Evolutionary conservation across 2,113 vertebrate genomes (phyloP).

Genomic region (Corvus hawaiiensis): DNA sequence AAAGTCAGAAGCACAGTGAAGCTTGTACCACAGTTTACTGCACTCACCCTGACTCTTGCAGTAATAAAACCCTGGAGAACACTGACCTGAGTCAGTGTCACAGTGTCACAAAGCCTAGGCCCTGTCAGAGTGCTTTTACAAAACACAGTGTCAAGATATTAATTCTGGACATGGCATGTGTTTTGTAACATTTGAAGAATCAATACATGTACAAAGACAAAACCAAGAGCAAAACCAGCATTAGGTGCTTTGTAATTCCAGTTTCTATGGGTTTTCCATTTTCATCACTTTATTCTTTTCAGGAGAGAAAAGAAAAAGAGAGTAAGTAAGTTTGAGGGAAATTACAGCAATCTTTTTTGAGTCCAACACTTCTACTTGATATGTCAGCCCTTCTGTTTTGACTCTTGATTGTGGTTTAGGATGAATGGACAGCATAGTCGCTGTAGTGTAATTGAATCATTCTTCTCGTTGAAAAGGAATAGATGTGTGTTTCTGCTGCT

Average conservation of each 20-base stretch:
- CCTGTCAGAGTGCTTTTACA: neutral
- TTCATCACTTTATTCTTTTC: neutral
- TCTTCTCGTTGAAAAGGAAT: neutral
- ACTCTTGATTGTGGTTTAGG: neutral
- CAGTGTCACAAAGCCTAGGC: neutral
- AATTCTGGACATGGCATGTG: neutral
- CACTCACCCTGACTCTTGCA: neutral
- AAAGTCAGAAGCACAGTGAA: neutral
- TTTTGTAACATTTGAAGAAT: neutral
- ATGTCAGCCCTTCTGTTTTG: neutral
- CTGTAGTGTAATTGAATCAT: neutral
- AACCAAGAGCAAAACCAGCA: neutral
- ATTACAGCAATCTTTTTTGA: neutral
- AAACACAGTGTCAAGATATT: neutral
- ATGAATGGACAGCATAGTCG: neutral
- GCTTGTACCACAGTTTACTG: neutral
- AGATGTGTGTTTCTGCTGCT: neutral
- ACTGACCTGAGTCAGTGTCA: neutral
- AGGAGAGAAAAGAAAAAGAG: neutral
- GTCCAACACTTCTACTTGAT: neutral
- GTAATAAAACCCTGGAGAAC: neutral
- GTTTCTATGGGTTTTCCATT: neutral
- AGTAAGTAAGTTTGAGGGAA: neutral
- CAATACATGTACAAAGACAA: neutral
- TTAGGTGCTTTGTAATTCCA: neutral